Conservation (phyloP, 2,113 vertebrate species). For the Tretioscincus oriximinensis region DNA sequence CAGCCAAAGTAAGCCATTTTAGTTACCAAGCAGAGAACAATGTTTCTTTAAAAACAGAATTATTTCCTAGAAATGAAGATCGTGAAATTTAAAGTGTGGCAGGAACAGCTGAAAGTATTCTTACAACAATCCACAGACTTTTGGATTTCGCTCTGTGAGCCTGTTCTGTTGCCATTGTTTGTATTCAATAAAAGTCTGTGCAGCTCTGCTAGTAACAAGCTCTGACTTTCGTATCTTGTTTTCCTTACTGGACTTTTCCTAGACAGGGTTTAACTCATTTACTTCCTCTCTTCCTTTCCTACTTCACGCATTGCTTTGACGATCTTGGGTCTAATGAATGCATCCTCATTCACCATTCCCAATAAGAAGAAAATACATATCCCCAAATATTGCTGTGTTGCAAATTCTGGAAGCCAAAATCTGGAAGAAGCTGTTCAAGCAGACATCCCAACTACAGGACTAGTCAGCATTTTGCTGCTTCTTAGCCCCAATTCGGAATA, state of each 20-base stretch:
- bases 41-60: constrained; percentile 18
- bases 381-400: not conserved
- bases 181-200: constrained; percentile 76
- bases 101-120: constrained; percentile 45
- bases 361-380: not conserved
- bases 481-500: too few species aligned
- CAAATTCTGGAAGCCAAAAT: not conserved
- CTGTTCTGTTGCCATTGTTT: constrained; percentile 59
- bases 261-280: not conserved
- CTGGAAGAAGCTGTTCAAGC: not conserved
- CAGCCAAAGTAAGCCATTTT: constrained; percentile 51
- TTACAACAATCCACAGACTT: constrained; percentile 40
- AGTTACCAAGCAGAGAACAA: not conserved
- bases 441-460: too few species aligned
- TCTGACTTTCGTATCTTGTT: constrained; percentile 53
- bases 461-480: too few species aligned
- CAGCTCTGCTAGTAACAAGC: constrained; percentile 63
- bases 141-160: constrained; percentile 62
- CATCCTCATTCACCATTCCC: not conserved
- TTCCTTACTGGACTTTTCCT: constrained; percentile 19
- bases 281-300: constrained; percentile 18
- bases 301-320: constrained; percentile 10
- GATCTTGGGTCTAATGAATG: constrained; percentile 14
- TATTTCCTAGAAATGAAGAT: constrained; percentile 26
- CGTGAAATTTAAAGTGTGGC: constrained; percentile 21